Conservation (phyloP, 2,888 invertebrate genomes). For the Mayetiola destructor region DNA sequence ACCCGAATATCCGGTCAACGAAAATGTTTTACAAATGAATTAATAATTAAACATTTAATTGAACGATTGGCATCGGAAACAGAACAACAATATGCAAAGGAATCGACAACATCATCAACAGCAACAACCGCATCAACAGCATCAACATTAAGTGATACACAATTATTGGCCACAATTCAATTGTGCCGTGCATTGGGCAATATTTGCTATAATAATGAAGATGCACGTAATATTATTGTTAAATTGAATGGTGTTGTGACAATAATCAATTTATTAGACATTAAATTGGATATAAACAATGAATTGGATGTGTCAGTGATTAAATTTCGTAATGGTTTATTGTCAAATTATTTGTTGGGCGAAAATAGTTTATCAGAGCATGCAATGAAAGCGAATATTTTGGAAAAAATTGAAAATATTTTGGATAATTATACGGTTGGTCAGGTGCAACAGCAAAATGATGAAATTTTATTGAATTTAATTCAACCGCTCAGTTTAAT, state of each 20-base stretch:
- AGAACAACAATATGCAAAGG: slow-evolving; percentile 10
- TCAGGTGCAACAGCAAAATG: slow-evolving; percentile 36
- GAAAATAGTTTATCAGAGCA: slow-evolving; percentile 51
- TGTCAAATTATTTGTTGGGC: slow-evolving; percentile 66
- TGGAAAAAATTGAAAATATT: slow-evolving; percentile 40
- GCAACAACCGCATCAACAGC: slow-evolving; percentile 17
- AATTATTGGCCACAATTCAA: slow-evolving; percentile 43
- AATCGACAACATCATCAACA: slow-evolving; percentile 16
- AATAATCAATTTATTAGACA: slow-evolving; percentile 35
- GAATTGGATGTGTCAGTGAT: slow-evolving; percentile 39
- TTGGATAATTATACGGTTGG: slow-evolving; percentile 37
- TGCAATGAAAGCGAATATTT: slow-evolving; percentile 41
- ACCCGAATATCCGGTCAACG: slow-evolving; percentile 65
- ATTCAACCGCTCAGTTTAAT: slow-evolving; percentile 46
- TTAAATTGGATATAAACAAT: slow-evolving; percentile 28
- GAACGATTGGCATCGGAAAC: slow-evolving; percentile 38
- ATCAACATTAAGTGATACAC: slow-evolving; percentile 28
- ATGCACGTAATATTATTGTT: slow-evolving; percentile 41
- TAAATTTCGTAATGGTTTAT: slow-evolving; percentile 54
- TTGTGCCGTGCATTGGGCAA: slow-evolving; percentile 74
- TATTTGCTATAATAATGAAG: slow-evolving; percentile 76
- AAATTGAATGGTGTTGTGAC: slow-evolving; percentile 39
- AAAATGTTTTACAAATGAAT: slow-evolving; percentile 48
- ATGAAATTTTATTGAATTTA: slow-evolving; percentile 41
- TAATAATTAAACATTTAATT: slow-evolving; percentile 40